Percentiles rank a stretch among this genome's conserved stretches.
Evolutionary conservation across 1,140 invertebrate species (phyloP).

Genomic region (Tribolium madens): DNA sequence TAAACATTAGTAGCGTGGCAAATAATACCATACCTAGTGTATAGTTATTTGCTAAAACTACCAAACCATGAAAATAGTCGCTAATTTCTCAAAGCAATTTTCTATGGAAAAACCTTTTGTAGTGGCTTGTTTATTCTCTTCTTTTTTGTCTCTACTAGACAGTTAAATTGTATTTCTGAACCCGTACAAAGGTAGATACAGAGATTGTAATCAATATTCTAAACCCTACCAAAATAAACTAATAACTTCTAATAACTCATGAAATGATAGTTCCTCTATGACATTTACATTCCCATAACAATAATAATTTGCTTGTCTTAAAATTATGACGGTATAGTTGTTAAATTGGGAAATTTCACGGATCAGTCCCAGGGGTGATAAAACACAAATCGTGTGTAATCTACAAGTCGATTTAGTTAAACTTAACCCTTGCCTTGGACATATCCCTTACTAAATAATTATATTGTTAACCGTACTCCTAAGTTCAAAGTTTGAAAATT

Average conservation of each 20-base stretch:
- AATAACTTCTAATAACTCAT: slow-evolving; percentile 1
- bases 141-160: background rate
- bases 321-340: slow-evolving; percentile 1
- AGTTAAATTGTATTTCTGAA: background rate
- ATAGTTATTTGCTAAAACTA: slow-evolving; percentile 7
- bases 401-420: slow-evolving; percentile 26
- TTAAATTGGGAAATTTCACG: slow-evolving; percentile 11
- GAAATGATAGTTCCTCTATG: background rate
- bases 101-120: background rate
- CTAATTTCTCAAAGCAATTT: background rate
- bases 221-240: background rate
- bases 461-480: too few relatives aligned
- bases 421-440: slow-evolving; percentile 5
- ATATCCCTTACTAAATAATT: too few relatives aligned
- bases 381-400: slow-evolving; percentile 12
- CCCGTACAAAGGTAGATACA: background rate
- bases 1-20: slow-evolving; percentile 16
- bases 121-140: background rate
- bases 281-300: slow-evolving; percentile 29
- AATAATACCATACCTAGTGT: background rate
- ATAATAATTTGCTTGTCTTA: slow-evolving; percentile 38
- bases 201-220: background rate
- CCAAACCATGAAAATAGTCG: background rate
- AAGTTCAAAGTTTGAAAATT: too few relatives aligned
- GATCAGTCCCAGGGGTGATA: slow-evolving; percentile 18